Percentiles rank a stretch among this genome's conserved stretches.
Conservation (phyloP, 2,797 vertebrate species). For the Bryconaethiops microstoma region DNA sequence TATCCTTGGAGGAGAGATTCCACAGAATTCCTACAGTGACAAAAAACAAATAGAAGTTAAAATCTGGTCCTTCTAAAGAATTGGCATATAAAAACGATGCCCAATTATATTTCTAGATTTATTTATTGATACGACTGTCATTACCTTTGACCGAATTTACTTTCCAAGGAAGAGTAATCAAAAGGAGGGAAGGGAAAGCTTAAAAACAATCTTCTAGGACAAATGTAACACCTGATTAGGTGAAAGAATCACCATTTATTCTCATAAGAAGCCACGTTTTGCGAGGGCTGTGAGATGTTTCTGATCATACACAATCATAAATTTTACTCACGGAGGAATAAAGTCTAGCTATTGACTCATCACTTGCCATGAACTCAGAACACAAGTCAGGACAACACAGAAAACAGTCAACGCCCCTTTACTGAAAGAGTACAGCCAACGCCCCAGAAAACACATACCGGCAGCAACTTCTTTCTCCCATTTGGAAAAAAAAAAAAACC, state of each 20-base stretch:
- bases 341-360: conserved; percentile 12
- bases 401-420: conserved; percentile 31
- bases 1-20: conserved; percentile 97
- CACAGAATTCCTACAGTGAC: conserved; percentile 89
- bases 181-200: not conserved
- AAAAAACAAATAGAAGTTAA: not conserved
- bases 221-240: not conserved
- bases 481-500: not conserved
- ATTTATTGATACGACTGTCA: not conserved
- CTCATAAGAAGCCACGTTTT: not conserved
- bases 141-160: not conserved
- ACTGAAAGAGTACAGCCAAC: conserved; percentile 40
- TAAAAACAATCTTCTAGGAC: not conserved
- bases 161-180: not conserved
- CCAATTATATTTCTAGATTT: too few species aligned
- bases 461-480: conserved; percentile 2
- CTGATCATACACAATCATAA: not conserved
- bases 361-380: conserved; percentile 9
- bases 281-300: not conserved
- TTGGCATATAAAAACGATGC: not conserved
- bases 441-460: conserved; percentile 34
- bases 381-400: conserved; percentile 52
- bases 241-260: not conserved
- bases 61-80: not conserved
- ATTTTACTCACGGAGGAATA: conserved; percentile 24